Conservation (phyloP, 2,797 vertebrate species). For the Hippocampus kuda region DNA sequence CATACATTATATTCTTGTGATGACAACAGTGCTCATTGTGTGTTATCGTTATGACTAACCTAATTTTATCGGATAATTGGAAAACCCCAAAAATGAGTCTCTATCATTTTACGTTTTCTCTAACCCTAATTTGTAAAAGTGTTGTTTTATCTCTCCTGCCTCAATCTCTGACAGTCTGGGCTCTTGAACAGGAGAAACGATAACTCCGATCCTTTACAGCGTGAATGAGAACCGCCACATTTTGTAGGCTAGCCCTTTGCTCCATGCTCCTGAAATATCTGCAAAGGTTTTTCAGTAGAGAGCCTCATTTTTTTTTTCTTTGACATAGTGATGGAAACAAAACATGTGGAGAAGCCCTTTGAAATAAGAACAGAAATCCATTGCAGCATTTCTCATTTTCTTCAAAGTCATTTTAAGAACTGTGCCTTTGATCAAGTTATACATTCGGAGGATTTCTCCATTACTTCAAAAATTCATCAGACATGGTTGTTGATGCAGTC, state of each 20-base stretch:
- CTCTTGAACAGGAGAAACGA: neutral
- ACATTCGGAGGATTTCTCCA: neutral
- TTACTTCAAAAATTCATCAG: neutral
- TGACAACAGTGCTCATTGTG: no score
- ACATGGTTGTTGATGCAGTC: slow-evolving; percentile 1
- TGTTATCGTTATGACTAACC: neutral
- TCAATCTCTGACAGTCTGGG: neutral
- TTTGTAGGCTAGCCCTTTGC: neutral
- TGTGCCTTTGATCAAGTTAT: slow-evolving; percentile 4
- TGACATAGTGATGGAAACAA: neutral
- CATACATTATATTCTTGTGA: no score
- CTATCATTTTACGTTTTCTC: neutral
- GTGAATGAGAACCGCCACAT: neutral
- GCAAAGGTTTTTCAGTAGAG: neutral
- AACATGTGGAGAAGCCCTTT: neutral
- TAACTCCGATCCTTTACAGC: neutral
- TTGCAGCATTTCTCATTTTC: slow-evolving; percentile 14
- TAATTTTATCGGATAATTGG: neutral
- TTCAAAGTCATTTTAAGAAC: slow-evolving; percentile 9
- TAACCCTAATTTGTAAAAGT: neutral
- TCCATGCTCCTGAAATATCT: neutral
- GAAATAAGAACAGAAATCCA: slow-evolving; percentile 3
- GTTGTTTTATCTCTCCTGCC: neutral
- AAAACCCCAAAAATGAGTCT: neutral
- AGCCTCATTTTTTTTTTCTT: neutral